A percentile compares a stretch with the other conserved stretches of the same genome.
These are phyloP conservation scores for Cephus pulcher DNA, from an alignment of 2,888 invertebrate genomes.

Conservation along the genomic window DNA sequence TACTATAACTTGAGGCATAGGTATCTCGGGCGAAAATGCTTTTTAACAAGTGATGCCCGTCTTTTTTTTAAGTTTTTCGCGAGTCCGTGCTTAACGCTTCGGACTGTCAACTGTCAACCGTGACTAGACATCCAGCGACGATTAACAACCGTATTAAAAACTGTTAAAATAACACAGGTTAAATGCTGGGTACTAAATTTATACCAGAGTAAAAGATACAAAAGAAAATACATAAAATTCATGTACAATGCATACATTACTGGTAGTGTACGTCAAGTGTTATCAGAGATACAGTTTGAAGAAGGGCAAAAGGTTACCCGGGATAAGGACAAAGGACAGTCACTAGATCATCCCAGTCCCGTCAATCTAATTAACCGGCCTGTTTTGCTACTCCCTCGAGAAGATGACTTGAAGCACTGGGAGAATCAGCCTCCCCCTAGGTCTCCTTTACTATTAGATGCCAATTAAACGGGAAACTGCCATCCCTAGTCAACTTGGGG, in stretches of 20 bases:
- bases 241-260: background rate
- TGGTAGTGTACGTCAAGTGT: background rate
- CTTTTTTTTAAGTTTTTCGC: background rate
- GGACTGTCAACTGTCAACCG: background rate
- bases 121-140: background rate
- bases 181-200: background rate
- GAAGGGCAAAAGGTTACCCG: too few species aligned
- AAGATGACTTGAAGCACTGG: background rate
- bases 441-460: background rate
- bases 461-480: background rate
- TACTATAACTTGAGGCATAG: background rate
- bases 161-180: background rate
- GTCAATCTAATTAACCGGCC: background rate
- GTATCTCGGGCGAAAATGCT: constrained; percentile 28
- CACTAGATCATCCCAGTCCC: background rate
- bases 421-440: background rate
- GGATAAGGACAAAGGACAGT: background rate
- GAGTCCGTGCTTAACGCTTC: background rate
- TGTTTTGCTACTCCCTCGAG: background rate
- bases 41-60: background rate
- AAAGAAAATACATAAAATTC: background rate
- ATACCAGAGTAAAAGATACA: too few species aligned
- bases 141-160: background rate
- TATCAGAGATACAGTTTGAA: too few species aligned
- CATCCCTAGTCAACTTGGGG: background rate